Conservation (phyloP, 2,888 invertebrate species). For the Heliothis peltigera region DNA sequence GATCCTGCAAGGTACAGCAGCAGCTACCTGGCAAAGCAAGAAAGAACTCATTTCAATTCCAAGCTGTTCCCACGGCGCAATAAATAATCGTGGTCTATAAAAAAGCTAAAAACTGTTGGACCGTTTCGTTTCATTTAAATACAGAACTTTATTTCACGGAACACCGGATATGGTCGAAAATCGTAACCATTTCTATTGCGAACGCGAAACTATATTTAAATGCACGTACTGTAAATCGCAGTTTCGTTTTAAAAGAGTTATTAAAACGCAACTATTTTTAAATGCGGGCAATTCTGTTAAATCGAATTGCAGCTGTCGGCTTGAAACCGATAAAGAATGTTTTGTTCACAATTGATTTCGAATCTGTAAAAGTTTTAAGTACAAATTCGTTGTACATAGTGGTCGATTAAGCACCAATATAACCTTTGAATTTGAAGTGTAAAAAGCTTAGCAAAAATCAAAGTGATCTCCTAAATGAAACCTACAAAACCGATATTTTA, state of each 20-base stretch:
- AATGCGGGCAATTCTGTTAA: slow-evolving; percentile 16
- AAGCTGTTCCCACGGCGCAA: slow-evolving; percentile 58
- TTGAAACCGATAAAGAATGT: slow-evolving; percentile 1
- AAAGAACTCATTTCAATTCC: slow-evolving; percentile 61
- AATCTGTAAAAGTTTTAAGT: background rate
- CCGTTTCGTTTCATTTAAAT: slow-evolving; percentile 79
- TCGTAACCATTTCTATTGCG: slow-evolving; percentile 60
- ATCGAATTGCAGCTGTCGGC: slow-evolving; percentile 5
- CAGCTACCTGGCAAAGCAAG: slow-evolving; percentile 24
- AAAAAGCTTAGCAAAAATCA: background rate
- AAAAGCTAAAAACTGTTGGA: slow-evolving; percentile 70
- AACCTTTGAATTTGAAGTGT: background rate
- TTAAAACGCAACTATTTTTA: slow-evolving; percentile 24
- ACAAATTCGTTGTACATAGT: background rate
- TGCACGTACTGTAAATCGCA: slow-evolving; percentile 12
- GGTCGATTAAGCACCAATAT: background rate
- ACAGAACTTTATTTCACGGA: slow-evolving; percentile 79
- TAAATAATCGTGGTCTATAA: slow-evolving; percentile 70
- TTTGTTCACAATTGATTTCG: background rate
- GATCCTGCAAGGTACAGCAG: background rate
- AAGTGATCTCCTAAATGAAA: background rate
- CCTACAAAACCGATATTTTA: background rate
- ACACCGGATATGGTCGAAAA: slow-evolving; percentile 65
- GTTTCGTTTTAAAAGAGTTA: slow-evolving; percentile 18
- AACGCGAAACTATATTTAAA: slow-evolving; percentile 47